phyloP scores from a whole-genome alignment of 2,888 invertebrate species.

The Peribatodes rhomboidaria region DNA sequence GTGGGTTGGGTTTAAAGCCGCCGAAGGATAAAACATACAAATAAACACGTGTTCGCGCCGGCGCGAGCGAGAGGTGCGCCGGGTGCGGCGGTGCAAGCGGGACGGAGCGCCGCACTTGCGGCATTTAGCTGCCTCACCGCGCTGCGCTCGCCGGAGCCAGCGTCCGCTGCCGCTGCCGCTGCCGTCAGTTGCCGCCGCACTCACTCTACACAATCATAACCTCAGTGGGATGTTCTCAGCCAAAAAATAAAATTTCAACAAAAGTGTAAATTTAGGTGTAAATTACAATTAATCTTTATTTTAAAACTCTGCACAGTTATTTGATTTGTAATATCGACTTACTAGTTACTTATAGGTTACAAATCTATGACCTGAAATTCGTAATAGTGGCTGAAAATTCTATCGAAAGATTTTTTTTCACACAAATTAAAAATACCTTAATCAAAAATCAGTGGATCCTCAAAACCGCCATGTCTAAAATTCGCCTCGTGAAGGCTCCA shows the following conservation, averaged over 20 bases:
- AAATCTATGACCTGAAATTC: too few species aligned
- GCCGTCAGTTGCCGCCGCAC: conserved; percentile 23
- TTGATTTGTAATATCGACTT: too few species aligned
- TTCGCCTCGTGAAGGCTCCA: conserved; percentile 18
- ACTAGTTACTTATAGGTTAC: too few species aligned
- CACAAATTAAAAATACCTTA: background rate
- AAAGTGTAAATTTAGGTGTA: background rate
- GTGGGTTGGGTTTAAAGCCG: conserved; percentile 90
- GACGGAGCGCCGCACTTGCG: conserved; percentile 77
- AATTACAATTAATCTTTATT: background rate
- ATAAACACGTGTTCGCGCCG: conserved; percentile 88
- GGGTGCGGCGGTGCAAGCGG: conserved; percentile 74
- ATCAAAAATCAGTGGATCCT: conserved; percentile 13
- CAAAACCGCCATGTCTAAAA: conserved; percentile 21
- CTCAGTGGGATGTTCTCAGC: conserved; percentile 12
- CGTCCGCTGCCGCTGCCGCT: conserved; percentile 47
- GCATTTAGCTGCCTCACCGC: conserved; percentile 81
- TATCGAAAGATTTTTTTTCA: background rate
- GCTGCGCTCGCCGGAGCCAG: conserved; percentile 60
- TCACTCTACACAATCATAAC: background rate
- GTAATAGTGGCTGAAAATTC: too few species aligned
- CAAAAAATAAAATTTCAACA: background rate
- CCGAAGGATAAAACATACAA: conserved; percentile 89
- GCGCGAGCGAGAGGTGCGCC: conserved; percentile 85
- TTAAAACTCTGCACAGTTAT: too few species aligned